phyloP scores from a whole-genome alignment of 2,113 vertebrate species.

The Hippocampus abdominalis region DNA sequence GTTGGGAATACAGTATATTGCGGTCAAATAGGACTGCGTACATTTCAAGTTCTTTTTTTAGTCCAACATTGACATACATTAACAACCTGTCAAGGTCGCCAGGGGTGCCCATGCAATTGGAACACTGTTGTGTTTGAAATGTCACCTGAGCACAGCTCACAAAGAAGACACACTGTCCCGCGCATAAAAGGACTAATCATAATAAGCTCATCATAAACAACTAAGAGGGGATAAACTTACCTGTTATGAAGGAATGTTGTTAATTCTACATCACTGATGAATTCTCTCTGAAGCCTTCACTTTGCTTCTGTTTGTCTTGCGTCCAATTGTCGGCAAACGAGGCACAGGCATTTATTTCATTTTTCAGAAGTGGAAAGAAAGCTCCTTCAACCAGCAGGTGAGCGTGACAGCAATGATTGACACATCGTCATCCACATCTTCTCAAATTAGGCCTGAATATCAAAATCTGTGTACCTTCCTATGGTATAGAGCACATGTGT shows the following conservation, averaged over 20 bases:
- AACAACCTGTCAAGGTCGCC: no score
- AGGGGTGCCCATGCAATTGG: no score
- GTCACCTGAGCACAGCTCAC: neutral
- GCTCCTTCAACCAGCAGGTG: neutral
- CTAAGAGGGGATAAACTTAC: neutral
- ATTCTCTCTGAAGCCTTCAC: no score
- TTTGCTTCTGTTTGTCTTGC: no score
- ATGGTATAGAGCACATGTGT: neutral
- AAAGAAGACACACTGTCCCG: neutral
- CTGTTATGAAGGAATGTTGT: neutral
- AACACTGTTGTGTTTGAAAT: neutral
- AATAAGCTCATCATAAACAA: neutral
- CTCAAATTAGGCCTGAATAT: neutral
- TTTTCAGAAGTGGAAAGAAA: no score
- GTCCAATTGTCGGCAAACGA: neutral
- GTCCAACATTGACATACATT: no score
- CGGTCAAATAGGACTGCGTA: no score
- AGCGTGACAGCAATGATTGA: no score
- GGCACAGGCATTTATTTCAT: no score
- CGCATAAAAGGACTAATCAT: conserved; percentile 14
- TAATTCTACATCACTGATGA: neutral
- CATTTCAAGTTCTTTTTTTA: no score
- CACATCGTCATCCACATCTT: no score
- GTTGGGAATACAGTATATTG: no score
- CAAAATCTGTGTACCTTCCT: neutral